A percentile compares a stretch with the other conserved stretches of the same genome.
Evolutionary conservation across 2,797 vertebrate species (phyloP).

Genomic region (Sebastes oblongus): DNA sequence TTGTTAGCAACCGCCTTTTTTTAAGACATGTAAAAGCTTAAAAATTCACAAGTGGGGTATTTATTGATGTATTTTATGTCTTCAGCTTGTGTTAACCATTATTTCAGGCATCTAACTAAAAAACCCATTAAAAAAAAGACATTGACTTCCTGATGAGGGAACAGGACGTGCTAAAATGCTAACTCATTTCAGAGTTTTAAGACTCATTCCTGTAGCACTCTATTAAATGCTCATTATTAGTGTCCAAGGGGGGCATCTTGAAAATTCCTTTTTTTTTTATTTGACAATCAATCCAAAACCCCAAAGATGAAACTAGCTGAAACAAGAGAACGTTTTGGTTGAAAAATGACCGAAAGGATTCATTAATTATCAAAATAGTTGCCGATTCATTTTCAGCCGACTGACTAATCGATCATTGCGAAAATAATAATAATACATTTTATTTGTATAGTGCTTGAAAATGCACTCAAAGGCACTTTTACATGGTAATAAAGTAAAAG

Average conservation of each 20-base stretch:
- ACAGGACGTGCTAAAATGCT: no score
- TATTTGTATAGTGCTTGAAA: not conserved
- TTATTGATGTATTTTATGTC: no score
- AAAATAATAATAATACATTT: not conserved
- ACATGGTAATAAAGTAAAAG: not conserved
- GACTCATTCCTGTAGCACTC: not conserved
- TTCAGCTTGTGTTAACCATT: no score
- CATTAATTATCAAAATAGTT: not conserved
- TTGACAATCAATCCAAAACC: not conserved
- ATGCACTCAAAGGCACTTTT: not conserved
- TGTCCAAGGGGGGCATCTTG: not conserved
- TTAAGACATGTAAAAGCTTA: no score
- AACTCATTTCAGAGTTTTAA: no score
- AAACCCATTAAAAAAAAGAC: no score
- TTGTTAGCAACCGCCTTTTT: no score
- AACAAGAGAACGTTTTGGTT: not conserved
- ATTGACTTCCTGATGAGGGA: no score
- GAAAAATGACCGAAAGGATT: not conserved
- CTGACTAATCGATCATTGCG: not conserved
- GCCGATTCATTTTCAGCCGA: not conserved
- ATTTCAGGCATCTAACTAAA: no score
- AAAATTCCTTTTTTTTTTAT: not conserved
- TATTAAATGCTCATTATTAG: not conserved
- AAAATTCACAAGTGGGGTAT: no score
- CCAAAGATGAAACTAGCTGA: not conserved